Conservation (phyloP, 2,888 invertebrate genomes). For the Troilus luridus region DNA sequence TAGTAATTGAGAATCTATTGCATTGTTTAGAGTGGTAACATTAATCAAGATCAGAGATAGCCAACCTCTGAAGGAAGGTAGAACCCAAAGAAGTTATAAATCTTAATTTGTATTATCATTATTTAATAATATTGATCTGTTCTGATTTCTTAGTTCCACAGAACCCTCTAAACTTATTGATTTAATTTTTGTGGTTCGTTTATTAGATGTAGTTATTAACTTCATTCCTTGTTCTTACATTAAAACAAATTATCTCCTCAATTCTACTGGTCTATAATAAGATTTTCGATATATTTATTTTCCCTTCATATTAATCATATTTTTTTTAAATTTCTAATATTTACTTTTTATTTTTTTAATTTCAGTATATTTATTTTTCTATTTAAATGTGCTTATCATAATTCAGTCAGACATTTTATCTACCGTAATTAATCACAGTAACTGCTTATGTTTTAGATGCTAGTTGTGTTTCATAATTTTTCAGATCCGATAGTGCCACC, state of each 20-base stretch:
- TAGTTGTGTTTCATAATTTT: constrained; percentile 40
- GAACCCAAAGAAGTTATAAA: too few species aligned
- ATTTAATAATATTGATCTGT: too few species aligned
- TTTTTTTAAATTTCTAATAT: too few species aligned
- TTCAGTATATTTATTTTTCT: neutral
- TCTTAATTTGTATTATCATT: too few species aligned
- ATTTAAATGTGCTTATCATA: neutral
- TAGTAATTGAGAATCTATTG: too few species aligned
- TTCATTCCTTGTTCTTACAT: neutral
- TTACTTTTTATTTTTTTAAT: neutral
- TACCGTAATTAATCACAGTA: neutral
- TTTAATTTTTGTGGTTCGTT: neutral
- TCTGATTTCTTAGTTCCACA: neutral
- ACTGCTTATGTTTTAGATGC: neutral
- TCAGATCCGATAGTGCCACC: constrained; percentile 62
- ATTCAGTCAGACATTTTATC: neutral
- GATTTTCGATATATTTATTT: too few species aligned
- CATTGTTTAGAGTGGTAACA: too few species aligned
- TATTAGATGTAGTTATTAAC: neutral
- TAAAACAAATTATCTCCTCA: too few species aligned
- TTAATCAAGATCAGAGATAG: too few species aligned
- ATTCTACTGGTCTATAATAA: too few species aligned
- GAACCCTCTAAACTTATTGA: neutral
- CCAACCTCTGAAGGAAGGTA: too few species aligned
- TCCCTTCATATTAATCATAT: too few species aligned